phyloP scores from a whole-genome alignment of 2,888 invertebrate genomes.

The Melieria crassipennis region DNA sequence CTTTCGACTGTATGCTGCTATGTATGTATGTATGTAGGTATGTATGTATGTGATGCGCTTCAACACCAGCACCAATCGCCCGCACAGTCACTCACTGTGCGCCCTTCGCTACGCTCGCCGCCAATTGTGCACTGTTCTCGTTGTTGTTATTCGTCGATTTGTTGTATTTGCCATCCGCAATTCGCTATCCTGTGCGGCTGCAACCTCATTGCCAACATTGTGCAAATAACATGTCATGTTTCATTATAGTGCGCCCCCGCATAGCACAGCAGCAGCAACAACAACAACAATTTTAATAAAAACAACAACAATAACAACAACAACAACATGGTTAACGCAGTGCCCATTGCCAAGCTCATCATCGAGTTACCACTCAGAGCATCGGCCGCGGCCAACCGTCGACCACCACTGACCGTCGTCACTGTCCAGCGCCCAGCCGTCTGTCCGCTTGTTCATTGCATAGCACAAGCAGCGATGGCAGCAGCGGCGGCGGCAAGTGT shows the following conservation, averaged over 20 bases:
- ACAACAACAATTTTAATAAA: too few species aligned
- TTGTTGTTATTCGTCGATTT: conserved; percentile 39
- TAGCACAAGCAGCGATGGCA: conserved; percentile 33
- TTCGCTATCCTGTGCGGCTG: conserved; percentile 18
- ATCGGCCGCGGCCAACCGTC: conserved; percentile 29
- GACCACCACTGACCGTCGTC: conserved; percentile 29
- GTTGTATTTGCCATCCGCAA: conserved; percentile 3
- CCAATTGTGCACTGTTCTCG: too few species aligned
- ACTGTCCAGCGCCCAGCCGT: conserved; percentile 27
- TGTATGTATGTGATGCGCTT: conserved; percentile 36
- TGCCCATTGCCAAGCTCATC: conserved; percentile 21
- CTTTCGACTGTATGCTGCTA: conserved; percentile 6
- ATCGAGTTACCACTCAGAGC: conserved; percentile 37
- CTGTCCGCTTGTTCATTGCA: conserved; percentile 2
- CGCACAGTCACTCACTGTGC: too few species aligned
- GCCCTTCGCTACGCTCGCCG: too few species aligned
- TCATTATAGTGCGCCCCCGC: conserved; percentile 48
- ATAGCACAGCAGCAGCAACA: conserved; percentile 24
- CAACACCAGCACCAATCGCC: conserved; percentile 1
- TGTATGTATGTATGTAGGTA: neutral
- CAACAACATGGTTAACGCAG: conserved; percentile 14
- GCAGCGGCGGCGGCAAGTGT: conserved; percentile 45
- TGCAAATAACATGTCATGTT: conserved; percentile 62
- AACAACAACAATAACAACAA: conserved; percentile 14
- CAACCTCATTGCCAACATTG: conserved; percentile 39